A percentile compares a stretch with the other conserved stretches of the same genome.
phyloP scores from a whole-genome alignment of 2,113 vertebrate species.

The Clarias macrocephalus region DNA sequence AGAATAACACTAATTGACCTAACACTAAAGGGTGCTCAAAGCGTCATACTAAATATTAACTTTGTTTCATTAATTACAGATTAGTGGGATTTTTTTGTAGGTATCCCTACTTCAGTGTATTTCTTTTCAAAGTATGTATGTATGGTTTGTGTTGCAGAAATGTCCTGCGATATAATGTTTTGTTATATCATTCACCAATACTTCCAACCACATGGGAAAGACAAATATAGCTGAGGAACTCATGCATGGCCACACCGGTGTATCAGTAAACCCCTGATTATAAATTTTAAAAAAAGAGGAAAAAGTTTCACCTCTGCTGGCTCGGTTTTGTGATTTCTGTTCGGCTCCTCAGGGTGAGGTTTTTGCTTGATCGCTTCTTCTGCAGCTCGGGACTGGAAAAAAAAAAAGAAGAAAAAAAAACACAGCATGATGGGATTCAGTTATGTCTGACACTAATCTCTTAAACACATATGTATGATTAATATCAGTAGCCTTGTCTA shows the following conservation, averaged over 20 bases:
- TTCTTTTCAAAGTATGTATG: background rate
- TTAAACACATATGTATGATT: background rate
- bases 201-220: background rate
- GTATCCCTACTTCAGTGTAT: no score
- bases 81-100: no score
- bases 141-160: background rate
- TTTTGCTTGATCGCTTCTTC: slow-evolving; percentile 59
- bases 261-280: background rate
- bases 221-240: background rate
- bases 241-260: background rate
- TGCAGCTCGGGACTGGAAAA: slow-evolving; percentile 54
- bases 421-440: background rate
- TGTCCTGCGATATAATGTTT: background rate
- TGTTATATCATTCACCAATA: background rate
- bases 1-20: no score
- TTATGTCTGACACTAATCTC: background rate
- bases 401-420: background rate
- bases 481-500: background rate
- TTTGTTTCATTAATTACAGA: no score
- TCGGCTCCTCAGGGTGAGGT: slow-evolving; percentile 51
- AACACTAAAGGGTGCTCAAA: no score
- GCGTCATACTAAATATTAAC: no score
- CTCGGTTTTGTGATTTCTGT: slow-evolving; percentile 61
- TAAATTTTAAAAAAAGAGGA: background rate
- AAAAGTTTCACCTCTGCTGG: slow-evolving; percentile 59